A percentile compares a stretch with the other conserved stretches of the same genome.
phyloP scores from a whole-genome alignment of 2,797 vertebrate genomes.

The Phalloptychus januarius region DNA sequence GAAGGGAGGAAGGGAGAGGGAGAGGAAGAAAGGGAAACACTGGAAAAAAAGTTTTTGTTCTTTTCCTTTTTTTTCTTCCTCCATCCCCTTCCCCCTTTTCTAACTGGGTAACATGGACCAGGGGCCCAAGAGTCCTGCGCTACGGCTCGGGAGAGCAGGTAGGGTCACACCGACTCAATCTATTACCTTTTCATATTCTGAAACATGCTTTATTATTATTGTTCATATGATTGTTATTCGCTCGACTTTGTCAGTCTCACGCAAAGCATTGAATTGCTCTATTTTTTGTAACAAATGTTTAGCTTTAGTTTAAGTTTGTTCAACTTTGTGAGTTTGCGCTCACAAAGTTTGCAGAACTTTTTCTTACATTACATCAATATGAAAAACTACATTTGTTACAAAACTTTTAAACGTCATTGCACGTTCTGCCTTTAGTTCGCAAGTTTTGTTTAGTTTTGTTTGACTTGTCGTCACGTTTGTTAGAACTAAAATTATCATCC shows the following conservation, averaged over 20 bases:
- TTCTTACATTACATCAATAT: neutral
- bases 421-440: slow-evolving; percentile 8
- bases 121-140: slow-evolving; percentile 86
- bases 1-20: slow-evolving; percentile 24
- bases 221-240: neutral
- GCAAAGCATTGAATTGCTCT: neutral
- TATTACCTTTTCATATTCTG: slow-evolving; percentile 10
- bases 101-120: slow-evolving; percentile 87
- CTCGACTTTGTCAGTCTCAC: neutral
- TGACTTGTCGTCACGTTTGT: neutral
- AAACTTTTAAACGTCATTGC: neutral
- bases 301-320: neutral
- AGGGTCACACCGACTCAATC: slow-evolving; percentile 68
- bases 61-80: slow-evolving; percentile 71
- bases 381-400: neutral
- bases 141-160: slow-evolving; percentile 92
- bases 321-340: neutral
- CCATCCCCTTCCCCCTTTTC: slow-evolving; percentile 73
- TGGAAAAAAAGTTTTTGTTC: slow-evolving; percentile 71
- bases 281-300: neutral
- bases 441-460: slow-evolving; percentile 9
- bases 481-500: neutral
- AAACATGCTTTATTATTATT: neutral
- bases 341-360: neutral
- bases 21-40: slow-evolving; percentile 36